Base-by-base conservation (phyloP, 2,797 vertebrate species). In the Clarias platycephalus region DNA sequence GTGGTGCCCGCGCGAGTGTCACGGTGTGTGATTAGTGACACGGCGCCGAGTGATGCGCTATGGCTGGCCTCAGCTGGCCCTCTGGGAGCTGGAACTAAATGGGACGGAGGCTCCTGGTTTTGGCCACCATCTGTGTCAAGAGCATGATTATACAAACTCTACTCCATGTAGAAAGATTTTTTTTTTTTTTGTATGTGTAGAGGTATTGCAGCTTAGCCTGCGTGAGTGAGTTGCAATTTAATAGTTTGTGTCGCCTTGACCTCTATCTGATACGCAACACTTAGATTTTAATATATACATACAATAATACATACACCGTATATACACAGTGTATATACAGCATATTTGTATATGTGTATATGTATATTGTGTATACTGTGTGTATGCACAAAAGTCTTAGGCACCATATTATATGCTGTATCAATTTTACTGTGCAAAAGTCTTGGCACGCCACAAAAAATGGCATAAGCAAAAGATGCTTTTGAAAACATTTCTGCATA, bases 11-110 rank as follows among this genome's bases (percentile, higher is more conserved):
- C 40, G 80, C 24, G 76, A 75, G 53, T 83, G 86, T 83, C 76
- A 83, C 57, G 81, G 77, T 16, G 34, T 60, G 84, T 68, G 81
- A 67, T 83, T 76, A 68, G 81, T 80, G 62, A 83, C 81, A 81
- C 40, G 77, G 86, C 26, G 86, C 71, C 66, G 86, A 85, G 81
- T 83, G 86, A 87, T 75, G 77, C 40, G 66, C 67, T 83, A 70
- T 63, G 81, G 77, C 74, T 81, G 82, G 74, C 60, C 86, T 75
- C 86, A 87, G 83, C 80, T 80, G 86, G 74, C 81, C 60, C 67
- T 79, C 53, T 57, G 67, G 75, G 81, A 80, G 26, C 83, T 83
- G 60, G 80, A 85, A 82, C 67, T 72, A 85, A 85, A 28, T 68
- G 60, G 62, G 34, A 78, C 53, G 63, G 31, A 81, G 70, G 13